phyloP scores from a whole-genome alignment of 1,140 invertebrate genomes.

The Zaprionus tsacasi region DNA sequence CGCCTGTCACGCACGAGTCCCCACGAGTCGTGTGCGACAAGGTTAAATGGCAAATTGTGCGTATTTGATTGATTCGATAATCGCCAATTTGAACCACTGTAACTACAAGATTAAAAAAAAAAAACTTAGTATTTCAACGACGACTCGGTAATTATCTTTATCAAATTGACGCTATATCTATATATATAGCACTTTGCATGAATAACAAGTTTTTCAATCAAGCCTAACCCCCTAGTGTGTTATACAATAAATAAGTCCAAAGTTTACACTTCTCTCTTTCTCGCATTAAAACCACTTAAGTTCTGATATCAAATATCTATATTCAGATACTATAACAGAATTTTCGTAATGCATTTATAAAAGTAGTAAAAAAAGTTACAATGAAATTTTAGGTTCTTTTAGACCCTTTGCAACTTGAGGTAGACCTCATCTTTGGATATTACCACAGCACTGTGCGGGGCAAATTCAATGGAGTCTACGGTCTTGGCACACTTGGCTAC shows the following conservation, averaged over 20 bases:
- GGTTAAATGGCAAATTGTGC: constrained; percentile 44
- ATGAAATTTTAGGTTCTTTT: not conserved
- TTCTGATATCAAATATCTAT: not conserved
- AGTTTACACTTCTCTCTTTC: not conserved
- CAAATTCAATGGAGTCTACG: constrained; percentile 29
- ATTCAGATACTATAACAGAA: not conserved
- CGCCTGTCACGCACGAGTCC: constrained; percentile 33
- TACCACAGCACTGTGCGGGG: constrained; percentile 11
- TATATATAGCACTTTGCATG: too few relatives aligned
- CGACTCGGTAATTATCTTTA: too few relatives aligned
- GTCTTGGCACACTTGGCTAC: constrained; percentile 57
- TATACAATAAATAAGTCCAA: not conserved
- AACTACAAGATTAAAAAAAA: not conserved
- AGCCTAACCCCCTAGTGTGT: not conserved
- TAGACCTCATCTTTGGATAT: constrained; percentile 48
- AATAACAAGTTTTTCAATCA: not conserved
- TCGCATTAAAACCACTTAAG: not conserved
- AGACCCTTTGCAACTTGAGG: constrained; percentile 35
- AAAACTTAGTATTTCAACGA: too few relatives aligned
- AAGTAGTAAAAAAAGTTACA: not conserved
- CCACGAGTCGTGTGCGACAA: constrained; percentile 30
- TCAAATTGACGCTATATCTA: not conserved
- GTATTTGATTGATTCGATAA: constrained; percentile 37
- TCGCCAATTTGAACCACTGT: not conserved
- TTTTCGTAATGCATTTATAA: not conserved